Evolutionary conservation across 2,113 vertebrate genomes (phyloP).

Genomic region (Phaethornis superciliosus): DNA sequence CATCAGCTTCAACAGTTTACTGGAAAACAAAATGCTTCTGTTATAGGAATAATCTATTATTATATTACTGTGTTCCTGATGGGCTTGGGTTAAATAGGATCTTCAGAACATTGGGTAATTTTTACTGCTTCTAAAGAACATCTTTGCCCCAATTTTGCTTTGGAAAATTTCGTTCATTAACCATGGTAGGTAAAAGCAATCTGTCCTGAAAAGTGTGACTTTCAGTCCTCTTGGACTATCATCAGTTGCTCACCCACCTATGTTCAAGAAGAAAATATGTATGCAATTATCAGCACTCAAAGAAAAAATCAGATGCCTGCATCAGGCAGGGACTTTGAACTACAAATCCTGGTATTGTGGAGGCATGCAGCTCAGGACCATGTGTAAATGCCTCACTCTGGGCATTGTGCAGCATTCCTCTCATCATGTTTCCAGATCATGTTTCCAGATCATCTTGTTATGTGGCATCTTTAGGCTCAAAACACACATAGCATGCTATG

Average conservation of each 20-base stretch:
- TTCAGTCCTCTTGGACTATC: neutral
- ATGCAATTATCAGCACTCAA: neutral
- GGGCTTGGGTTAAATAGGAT: neutral
- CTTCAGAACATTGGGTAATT: neutral
- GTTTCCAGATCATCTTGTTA: neutral
- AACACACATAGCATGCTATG: rapidly evolving
- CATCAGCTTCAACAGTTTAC: neutral
- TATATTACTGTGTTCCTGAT: neutral
- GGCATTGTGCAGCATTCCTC: neutral
- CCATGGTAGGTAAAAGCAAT: neutral
- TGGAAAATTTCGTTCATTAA: neutral
- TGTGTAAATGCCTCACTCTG: neutral
- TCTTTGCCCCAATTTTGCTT: neutral
- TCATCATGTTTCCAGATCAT: neutral
- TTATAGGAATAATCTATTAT: neutral
- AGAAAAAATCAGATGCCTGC: neutral
- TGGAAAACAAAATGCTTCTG: neutral
- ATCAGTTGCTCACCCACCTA: neutral
- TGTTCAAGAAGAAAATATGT: neutral
- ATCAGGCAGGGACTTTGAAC: neutral
- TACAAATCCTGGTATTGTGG: neutral
- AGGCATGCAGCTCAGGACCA: neutral
- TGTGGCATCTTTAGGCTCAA: neutral
- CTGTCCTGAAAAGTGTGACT: neutral
- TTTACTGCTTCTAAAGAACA: neutral